Conservation (phyloP, 2,888 invertebrate genomes). For the Boloria euphrosyne region DNA sequence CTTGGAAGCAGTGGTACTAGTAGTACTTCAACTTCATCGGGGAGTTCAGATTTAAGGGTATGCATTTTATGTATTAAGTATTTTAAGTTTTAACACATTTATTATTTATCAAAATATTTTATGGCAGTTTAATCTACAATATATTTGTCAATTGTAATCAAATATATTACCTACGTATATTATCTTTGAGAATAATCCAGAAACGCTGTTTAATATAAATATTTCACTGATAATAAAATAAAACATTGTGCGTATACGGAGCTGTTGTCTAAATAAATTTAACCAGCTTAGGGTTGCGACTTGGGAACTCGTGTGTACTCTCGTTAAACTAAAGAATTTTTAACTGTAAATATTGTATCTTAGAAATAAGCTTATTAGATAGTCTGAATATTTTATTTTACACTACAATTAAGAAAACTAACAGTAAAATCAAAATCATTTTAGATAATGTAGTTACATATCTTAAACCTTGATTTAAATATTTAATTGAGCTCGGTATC, state of each 20-base stretch:
- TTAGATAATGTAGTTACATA: background rate
- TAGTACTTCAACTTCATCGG: slow-evolving; percentile 71
- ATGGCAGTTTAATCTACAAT: background rate
- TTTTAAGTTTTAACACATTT: background rate
- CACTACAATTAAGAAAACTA: too few relatives aligned
- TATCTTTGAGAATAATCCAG: too few relatives aligned
- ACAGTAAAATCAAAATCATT: background rate
- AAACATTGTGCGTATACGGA: slow-evolving; percentile 23
- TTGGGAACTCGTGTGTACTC: background rate
- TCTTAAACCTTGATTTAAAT: background rate
- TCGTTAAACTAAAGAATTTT: background rate
- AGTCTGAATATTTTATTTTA: too few relatives aligned
- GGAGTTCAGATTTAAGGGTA: slow-evolving; percentile 72
- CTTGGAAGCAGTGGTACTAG: slow-evolving; percentile 58
- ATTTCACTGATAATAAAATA: slow-evolving; percentile 1
- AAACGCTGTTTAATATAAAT: too few relatives aligned
- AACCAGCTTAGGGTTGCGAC: slow-evolving; percentile 9
- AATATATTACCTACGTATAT: too few relatives aligned
- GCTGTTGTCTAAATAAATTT: slow-evolving; percentile 23
- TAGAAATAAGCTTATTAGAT: too few relatives aligned
- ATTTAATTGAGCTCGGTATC: slow-evolving; percentile 1
- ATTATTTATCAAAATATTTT: background rate
- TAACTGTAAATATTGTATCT: background rate
- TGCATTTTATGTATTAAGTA: slow-evolving; percentile 10
- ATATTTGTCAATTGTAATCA: too few relatives aligned